Percentiles rank a stretch among this genome's conserved stretches.
These are phyloP conservation scores for Anarrhichthys ocellatus DNA, from an alignment of 2,113 vertebrate species.

Conservation along the genomic window DNA sequence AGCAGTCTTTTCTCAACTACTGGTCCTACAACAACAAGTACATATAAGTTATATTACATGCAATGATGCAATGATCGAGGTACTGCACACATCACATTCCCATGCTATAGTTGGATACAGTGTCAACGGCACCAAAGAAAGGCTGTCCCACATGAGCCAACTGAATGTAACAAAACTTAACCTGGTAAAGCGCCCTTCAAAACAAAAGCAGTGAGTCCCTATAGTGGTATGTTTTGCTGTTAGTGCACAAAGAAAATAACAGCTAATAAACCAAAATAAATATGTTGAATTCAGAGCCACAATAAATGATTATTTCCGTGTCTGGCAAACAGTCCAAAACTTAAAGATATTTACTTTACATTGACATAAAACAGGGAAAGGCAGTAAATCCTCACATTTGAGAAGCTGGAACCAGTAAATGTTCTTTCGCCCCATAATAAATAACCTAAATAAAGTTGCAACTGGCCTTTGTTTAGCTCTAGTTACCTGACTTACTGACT, in stretches of 20 bases:
- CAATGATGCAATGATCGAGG: neutral
- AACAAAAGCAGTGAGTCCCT: too few relatives aligned
- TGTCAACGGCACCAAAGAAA: too few relatives aligned
- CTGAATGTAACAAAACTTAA: too few relatives aligned
- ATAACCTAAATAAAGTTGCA: neutral
- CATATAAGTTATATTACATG: neutral
- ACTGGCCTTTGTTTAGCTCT: neutral
- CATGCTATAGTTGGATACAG: neutral
- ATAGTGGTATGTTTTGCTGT: too few relatives aligned
- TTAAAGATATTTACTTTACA: neutral
- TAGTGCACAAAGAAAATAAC: too few relatives aligned
- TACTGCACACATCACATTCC: neutral
- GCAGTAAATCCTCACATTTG: neutral
- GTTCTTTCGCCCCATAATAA: neutral
- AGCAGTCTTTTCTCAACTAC: neutral
- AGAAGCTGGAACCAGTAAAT: neutral
- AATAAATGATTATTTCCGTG: neutral
- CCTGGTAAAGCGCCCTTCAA: neutral
- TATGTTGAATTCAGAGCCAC: too few relatives aligned
- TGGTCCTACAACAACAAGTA: neutral
- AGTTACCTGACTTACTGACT: neutral
- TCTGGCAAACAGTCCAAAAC: neutral
- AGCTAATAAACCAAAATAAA: too few relatives aligned
- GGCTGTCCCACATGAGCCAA: too few relatives aligned
- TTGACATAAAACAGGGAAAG: neutral